Evolutionary conservation across 2,113 vertebrate species (phyloP).

Genomic region (Alosa alosa): DNA sequence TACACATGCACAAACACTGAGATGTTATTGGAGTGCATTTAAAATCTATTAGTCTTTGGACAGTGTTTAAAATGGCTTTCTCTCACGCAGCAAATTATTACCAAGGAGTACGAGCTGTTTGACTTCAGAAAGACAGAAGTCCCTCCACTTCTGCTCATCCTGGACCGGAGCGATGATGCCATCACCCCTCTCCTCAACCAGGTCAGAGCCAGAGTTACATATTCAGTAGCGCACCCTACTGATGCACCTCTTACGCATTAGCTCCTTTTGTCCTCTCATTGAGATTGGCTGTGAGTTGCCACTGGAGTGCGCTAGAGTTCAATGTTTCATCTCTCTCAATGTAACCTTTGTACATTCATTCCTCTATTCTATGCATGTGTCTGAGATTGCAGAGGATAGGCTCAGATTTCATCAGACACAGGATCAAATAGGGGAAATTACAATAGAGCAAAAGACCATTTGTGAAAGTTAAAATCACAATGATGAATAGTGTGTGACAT

Average conservation of each 20-base stretch:
- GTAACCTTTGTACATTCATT: not conserved
- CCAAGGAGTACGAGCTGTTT: conserved; percentile 94
- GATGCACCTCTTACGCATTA: not conserved
- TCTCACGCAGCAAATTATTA: conserved; percentile 88
- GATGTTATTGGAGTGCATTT: not conserved
- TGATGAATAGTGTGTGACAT: not conserved
- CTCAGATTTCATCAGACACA: not conserved
- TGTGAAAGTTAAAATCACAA: not conserved
- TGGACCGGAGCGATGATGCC: conserved; percentile 90
- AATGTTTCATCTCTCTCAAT: not conserved
- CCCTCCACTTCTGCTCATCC: conserved; percentile 86
- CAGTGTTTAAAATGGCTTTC: not conserved
- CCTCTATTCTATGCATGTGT: not conserved
- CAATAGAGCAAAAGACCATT: not conserved
- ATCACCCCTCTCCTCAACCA: conserved; percentile 85
- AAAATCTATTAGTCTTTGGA: not conserved
- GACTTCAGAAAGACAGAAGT: conserved; percentile 96
- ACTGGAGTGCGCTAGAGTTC: conserved; percentile 39
- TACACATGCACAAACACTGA: not conserved
- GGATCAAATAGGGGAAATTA: conserved; percentile 1
- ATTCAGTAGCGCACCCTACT: not conserved
- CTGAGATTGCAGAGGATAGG: not conserved
- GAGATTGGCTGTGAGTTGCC: not conserved
- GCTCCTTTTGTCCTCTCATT: not conserved
- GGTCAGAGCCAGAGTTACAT: conserved; percentile 42